A percentile compares a stretch with the other conserved stretches of the same genome.
phyloP scores from a whole-genome alignment of 2,888 invertebrate genomes.

The Caprella mutica region DNA sequence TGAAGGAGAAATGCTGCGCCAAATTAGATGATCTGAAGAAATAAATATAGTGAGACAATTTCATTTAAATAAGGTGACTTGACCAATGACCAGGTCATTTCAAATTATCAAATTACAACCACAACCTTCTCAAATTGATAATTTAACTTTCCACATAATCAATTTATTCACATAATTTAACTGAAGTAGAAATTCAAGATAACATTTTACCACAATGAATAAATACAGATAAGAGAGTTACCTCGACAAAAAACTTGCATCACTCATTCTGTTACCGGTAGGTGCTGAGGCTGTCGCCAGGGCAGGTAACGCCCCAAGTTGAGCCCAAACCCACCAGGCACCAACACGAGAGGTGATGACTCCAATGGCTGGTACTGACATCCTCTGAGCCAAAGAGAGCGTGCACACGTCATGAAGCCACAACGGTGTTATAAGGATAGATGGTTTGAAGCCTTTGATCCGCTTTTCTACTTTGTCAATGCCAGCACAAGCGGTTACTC shows the following conservation, averaged over 20 bases:
- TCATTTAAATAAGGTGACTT: too few relatives aligned
- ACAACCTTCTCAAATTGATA: too few relatives aligned
- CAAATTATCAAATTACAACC: too few relatives aligned
- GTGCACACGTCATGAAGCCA: constrained; percentile 23
- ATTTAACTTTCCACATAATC: too few relatives aligned
- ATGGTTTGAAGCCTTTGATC: not conserved
- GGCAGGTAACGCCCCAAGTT: constrained; percentile 14
- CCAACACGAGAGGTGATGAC: constrained; percentile 21
- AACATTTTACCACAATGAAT: too few relatives aligned
- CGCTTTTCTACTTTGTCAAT: not conserved
- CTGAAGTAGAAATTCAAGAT: too few relatives aligned
- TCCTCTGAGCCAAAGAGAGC: constrained; percentile 8
- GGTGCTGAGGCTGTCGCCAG: constrained; percentile 17
- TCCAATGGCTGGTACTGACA: constrained; percentile 15
- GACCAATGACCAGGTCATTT: too few relatives aligned
- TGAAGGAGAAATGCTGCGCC: constrained; percentile 15
- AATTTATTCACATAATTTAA: too few relatives aligned
- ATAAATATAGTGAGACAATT: too few relatives aligned
- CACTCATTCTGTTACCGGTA: constrained; percentile 1
- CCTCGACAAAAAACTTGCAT: constrained; percentile 10
- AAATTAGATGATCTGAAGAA: constrained; percentile 13
- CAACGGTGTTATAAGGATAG: constrained; percentile 11
- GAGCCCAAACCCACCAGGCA: constrained; percentile 26
- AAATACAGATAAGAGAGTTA: too few relatives aligned
- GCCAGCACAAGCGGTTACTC: constrained; percentile 1